Evolutionary conservation across 1,140 invertebrate genomes (phyloP).

Genomic region (Alviniconcha marisindica): DNA sequence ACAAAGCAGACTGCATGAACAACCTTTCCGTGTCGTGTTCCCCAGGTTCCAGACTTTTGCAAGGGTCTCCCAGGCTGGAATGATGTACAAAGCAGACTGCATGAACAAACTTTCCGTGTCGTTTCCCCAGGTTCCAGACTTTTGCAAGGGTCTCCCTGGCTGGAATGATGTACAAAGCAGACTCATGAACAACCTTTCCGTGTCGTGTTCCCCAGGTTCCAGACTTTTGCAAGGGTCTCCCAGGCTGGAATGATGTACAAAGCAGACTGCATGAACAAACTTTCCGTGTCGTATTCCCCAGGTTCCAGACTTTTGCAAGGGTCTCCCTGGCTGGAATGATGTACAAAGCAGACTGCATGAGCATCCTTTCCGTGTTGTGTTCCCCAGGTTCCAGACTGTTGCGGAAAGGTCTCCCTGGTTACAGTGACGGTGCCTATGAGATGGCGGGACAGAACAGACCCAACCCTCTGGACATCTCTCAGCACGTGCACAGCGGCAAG

Average conservation of each 20-base stretch:
- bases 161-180: too few relatives aligned
- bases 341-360: too few relatives aligned
- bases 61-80: too few relatives aligned
- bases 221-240: not conserved
- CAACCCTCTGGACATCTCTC: conserved; percentile 90
- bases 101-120: not conserved
- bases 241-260: conserved; percentile 71
- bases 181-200: too few relatives aligned
- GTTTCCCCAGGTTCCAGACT: not conserved
- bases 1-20: too few relatives aligned
- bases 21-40: too few relatives aligned
- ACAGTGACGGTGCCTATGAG: conserved; percentile 90
- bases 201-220: not conserved
- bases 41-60: too few relatives aligned
- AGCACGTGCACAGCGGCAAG: conserved; percentile 88
- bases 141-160: too few relatives aligned
- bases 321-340: too few relatives aligned
- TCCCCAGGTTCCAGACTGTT: conserved; percentile 87
- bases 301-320: too few relatives aligned
- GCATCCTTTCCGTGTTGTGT: too few relatives aligned
- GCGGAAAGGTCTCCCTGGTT: conserved; percentile 91
- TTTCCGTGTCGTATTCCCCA: not conserved
- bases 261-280: not conserved
- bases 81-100: not conserved
- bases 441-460: conserved; percentile 91